Conservation (phyloP, 2,797 vertebrate genomes). For the Enteromius thamalakanensis region DNA sequence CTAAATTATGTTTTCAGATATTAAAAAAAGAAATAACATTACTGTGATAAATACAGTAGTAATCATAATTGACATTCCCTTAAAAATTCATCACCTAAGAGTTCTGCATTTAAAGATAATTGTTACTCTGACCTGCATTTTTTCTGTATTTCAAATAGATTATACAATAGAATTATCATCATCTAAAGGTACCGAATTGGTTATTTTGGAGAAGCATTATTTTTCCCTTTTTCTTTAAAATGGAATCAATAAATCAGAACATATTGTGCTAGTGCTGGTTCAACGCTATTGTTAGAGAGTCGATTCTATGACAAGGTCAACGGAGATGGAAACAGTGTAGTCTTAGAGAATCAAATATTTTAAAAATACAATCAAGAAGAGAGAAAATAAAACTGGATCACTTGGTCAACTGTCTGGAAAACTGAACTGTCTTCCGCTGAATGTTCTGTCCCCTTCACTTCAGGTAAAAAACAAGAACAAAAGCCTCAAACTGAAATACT, state of each 20-base stretch:
- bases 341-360: not conserved
- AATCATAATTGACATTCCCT: not conserved
- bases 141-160: not conserved
- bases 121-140: not conserved
- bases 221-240: not conserved
- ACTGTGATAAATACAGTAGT: not conserved
- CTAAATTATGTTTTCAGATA: not conserved
- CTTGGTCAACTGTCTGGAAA: slow-evolving; percentile 4
- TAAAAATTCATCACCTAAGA: not conserved
- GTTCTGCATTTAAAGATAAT: not conserved
- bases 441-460: not conserved
- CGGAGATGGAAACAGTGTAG: too few species aligned
- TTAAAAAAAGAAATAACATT: not conserved
- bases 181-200: not conserved
- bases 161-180: not conserved
- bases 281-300: not conserved
- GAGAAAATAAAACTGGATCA: slow-evolving; percentile 4
- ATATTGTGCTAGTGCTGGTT: not conserved
- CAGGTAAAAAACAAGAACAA: not conserved
- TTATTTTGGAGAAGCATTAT: not conserved
- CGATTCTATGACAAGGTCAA: not conserved
- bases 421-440: not conserved
- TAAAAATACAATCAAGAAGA: not conserved
- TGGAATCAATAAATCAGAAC: not conserved
- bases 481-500: slow-evolving; percentile 11